A percentile compares a stretch with the other conserved stretches of the same genome.
These are phyloP conservation scores for Vombatus ursinus DNA, from an alignment of 2,113 vertebrate species.

Conservation along the genomic window DNA sequence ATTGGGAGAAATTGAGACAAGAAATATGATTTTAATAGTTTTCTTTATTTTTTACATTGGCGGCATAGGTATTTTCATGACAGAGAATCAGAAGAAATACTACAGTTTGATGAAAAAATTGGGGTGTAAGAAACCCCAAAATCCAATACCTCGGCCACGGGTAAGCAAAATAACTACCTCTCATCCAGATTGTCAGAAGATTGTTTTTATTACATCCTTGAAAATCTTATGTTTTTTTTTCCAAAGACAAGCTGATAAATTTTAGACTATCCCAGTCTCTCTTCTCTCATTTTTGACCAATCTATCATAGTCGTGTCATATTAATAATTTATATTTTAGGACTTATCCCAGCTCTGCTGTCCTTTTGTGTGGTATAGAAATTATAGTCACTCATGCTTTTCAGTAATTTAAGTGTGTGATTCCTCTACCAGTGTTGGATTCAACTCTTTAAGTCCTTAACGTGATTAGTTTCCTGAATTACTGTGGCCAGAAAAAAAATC, in stretches of 20 bases:
- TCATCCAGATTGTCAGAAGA: neutral
- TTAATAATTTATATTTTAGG: neutral
- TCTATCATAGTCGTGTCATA: neutral
- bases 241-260: neutral
- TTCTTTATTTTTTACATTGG: constrained; percentile 75
- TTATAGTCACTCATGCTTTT: neutral
- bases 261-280: neutral
- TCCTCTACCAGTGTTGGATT: neutral
- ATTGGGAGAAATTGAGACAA: neutral
- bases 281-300: neutral
- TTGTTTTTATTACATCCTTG: neutral
- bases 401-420: neutral
- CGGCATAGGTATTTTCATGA: constrained; percentile 80
- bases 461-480: neutral
- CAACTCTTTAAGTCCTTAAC: neutral
- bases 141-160: constrained; percentile 63
- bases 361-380: neutral
- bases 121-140: constrained; percentile 68
- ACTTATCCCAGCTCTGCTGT: neutral
- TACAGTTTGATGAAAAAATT: constrained; percentile 74
- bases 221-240: neutral
- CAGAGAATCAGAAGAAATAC: constrained; percentile 79
- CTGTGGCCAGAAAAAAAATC: neutral
- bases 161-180: constrained; percentile 61
- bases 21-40: constrained; percentile 54